Evolutionary conservation across 2,888 invertebrate genomes (phyloP), one percentile per base, ranked within the genome.

Genomic region (Sisyra terminalis): DNA sequence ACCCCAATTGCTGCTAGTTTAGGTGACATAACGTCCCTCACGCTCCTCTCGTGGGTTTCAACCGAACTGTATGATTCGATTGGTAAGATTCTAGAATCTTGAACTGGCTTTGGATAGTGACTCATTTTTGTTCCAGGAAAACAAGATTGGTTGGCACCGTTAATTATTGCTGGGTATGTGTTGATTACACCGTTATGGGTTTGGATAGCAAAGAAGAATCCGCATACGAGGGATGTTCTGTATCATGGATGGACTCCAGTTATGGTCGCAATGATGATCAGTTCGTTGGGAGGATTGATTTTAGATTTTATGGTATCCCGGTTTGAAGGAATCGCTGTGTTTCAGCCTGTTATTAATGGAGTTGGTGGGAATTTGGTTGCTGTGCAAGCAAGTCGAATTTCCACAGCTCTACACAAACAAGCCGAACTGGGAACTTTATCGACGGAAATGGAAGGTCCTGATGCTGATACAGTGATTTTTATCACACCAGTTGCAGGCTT

Each of bases 291-390:
- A 34, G 83, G 84, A 7, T 64, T 82, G 47, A 80, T 84, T 50
- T 59, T 84, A 50, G 80, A 82, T 55, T 71, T 71, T 50, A 77
- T 81, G 62, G 77, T 81, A 13, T 64, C 66, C 6, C 65, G 67
- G 44, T 83, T 75, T 57, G 69, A 71, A 50, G 78, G 77, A 43
- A 70, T 85, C 46, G 83, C 84, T 31, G 77, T 81, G 13, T 85
- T 80, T 57, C 83, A 84, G 61, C 83, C 83, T n/a, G 81, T 85
- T 11, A 80, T 85, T 49, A 85, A 84, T 57, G 84, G 83, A 16
- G 82, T 84, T 16, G 85, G 84, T 14, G 84, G 84, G 3, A 85
- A 85, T 58, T 62, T 85, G 50, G 84, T 81, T 1, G 83, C 84
- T 10, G 80, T 85, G 10, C 71, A 47, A 59, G 80, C 83, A 3